These are phyloP conservation scores for Teleiodes luculella DNA, from an alignment of 2,888 invertebrate species.

Conservation along the genomic window DNA sequence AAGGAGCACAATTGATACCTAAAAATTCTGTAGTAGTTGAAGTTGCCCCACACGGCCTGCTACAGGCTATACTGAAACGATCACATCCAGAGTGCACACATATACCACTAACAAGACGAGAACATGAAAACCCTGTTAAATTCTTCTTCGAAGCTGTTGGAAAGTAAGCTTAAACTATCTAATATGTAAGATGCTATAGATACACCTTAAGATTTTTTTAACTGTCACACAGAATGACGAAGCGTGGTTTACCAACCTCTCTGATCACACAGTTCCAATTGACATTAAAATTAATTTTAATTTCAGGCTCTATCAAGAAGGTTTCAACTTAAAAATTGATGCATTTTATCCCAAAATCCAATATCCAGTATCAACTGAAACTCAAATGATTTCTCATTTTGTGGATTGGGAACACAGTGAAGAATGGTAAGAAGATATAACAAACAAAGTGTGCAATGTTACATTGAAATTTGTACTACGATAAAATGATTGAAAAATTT, in stretches of 20 bases:
- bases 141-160: slow-evolving; percentile 79
- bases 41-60: slow-evolving; percentile 90
- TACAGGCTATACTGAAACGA: slow-evolving; percentile 89
- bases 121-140: slow-evolving; percentile 76
- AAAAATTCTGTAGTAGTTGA: slow-evolving; percentile 88
- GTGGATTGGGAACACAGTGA: slow-evolving; percentile 89
- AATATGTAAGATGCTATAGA: too few species aligned
- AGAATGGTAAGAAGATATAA: slow-evolving; percentile 79
- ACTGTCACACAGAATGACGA: too few species aligned
- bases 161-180: slow-evolving; percentile 60
- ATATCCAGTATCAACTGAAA: slow-evolving; percentile 90
- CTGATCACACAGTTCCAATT: too few species aligned
- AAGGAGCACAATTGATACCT: slow-evolving; percentile 85
- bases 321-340: slow-evolving; percentile 83
- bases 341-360: slow-evolving; percentile 84
- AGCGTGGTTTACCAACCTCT: too few species aligned
- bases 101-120: slow-evolving; percentile 84
- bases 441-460: too few species aligned
- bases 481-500: background rate
- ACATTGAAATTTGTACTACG: too few species aligned
- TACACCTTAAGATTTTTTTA: too few species aligned
- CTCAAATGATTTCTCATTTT: slow-evolving; percentile 86
- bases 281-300: background rate
- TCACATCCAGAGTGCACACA: slow-evolving; percentile 83
- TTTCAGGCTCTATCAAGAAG: slow-evolving; percentile 83